phyloP scores from a whole-genome alignment of 2,888 invertebrate species.

The Lithophane semibrunnea region DNA sequence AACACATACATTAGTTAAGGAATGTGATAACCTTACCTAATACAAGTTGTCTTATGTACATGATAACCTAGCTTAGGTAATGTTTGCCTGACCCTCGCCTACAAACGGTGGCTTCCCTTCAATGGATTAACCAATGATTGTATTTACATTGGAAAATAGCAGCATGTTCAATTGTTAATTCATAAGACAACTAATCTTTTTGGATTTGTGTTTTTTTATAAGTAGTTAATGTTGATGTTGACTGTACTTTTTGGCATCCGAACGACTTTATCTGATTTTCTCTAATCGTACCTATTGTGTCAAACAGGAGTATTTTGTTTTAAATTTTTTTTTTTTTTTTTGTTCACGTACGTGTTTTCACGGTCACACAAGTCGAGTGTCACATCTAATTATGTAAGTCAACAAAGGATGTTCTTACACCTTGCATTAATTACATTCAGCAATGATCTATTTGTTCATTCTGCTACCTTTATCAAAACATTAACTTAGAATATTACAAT shows the following conservation, averaged over 20 bases:
- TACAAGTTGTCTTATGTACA: conserved; percentile 26
- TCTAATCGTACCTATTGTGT: no score
- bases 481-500: neutral
- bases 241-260: neutral
- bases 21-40: conserved; percentile 42
- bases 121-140: conserved; percentile 34
- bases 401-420: neutral
- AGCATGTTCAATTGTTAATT: neutral
- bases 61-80: conserved; percentile 30
- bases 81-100: conserved; percentile 49
- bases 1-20: conserved; percentile 20
- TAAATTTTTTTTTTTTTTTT: no score
- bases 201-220: neutral
- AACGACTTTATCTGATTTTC: no score
- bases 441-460: neutral
- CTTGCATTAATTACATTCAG: neutral
- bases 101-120: conserved; percentile 39
- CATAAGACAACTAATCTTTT: neutral
- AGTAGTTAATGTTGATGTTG: neutral
- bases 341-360: neutral
- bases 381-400: neutral
- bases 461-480: neutral
- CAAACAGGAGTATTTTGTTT: no score
- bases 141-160: conserved; percentile 36
- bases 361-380: neutral